Percentiles rank a stretch among this genome's conserved stretches.
These are phyloP conservation scores for Chionoecetes opilio DNA, from an alignment of 1,140 invertebrate genomes.

Conservation along the genomic window DNA sequence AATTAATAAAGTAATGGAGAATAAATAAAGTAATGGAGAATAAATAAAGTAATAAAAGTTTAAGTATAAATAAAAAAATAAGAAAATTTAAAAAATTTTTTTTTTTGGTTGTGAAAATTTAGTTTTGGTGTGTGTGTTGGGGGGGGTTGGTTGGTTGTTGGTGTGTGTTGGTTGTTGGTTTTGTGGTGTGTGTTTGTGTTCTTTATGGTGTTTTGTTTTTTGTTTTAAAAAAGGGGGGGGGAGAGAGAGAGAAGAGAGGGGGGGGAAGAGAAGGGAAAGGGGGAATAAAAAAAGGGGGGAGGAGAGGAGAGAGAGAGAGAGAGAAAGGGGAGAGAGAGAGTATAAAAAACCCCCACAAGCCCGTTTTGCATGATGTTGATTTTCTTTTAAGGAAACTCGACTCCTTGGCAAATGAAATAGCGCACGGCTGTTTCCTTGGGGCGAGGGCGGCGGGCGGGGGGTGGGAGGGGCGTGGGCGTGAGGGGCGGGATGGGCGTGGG, in stretches of 20 bases:
- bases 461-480: not conserved
- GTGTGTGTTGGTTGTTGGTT: no score
- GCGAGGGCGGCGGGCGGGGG: not conserved
- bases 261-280: not conserved
- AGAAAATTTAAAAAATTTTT: no score
- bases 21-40: no score
- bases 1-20: no score
- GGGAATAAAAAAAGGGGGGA: not conserved
- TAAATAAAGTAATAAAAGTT: no score
- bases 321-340: not conserved
- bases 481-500: not conserved
- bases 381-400: not conserved
- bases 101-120: no score
- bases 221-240: not conserved
- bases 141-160: no score
- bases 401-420: conserved; percentile 8
- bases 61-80: no score
- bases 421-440: conserved; percentile 6
- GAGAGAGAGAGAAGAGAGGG: not conserved
- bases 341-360: not conserved
- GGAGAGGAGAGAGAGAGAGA: not conserved
- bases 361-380: not conserved
- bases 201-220: not conserved
- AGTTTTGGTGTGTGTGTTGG: no score
- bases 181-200: no score